A percentile compares a stretch with the other conserved stretches of the same genome.
phyloP scores from a whole-genome alignment of 2,888 invertebrate genomes.

The Abrostola triplasia region DNA sequence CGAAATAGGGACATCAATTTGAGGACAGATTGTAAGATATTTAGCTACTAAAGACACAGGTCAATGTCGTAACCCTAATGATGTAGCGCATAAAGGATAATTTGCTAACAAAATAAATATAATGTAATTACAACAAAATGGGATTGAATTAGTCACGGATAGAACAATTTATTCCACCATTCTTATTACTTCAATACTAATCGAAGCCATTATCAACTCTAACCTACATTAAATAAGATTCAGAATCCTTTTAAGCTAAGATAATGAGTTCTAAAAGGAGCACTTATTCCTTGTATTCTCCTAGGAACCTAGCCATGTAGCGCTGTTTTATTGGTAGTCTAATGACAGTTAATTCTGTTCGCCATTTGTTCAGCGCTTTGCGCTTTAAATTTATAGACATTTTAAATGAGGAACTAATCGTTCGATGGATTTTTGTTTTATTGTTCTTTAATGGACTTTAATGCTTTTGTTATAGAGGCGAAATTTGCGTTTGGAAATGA shows the following conservation, averaged over 20 bases:
- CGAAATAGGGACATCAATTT: neutral
- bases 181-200: conserved; percentile 5
- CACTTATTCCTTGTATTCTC: conserved; percentile 65
- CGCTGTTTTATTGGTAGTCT: conserved; percentile 69
- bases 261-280: conserved; percentile 43
- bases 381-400: conserved; percentile 34
- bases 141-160: conserved; percentile 34
- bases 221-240: neutral
- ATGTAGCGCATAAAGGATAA: conserved; percentile 17
- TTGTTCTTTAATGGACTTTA: conserved; percentile 10
- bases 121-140: conserved; percentile 25
- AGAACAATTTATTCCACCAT: conserved; percentile 18
- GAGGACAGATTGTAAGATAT: conserved; percentile 1
- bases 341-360: conserved; percentile 53
- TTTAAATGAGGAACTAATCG: conserved; percentile 40
- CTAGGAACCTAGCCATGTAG: conserved; percentile 65
- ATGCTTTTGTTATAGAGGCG: neutral
- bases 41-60: conserved; percentile 3
- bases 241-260: conserved; percentile 10
- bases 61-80: conserved; percentile 17
- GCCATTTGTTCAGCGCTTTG: conserved; percentile 35
- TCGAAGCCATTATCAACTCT: conserved; percentile 20
- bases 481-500: too few relatives aligned
- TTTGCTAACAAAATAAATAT: conserved; percentile 26
- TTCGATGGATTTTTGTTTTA: conserved; percentile 20